Base-by-base conservation (phyloP, 1,140 invertebrate species). In the Drosophila nigromelanica region DNA sequence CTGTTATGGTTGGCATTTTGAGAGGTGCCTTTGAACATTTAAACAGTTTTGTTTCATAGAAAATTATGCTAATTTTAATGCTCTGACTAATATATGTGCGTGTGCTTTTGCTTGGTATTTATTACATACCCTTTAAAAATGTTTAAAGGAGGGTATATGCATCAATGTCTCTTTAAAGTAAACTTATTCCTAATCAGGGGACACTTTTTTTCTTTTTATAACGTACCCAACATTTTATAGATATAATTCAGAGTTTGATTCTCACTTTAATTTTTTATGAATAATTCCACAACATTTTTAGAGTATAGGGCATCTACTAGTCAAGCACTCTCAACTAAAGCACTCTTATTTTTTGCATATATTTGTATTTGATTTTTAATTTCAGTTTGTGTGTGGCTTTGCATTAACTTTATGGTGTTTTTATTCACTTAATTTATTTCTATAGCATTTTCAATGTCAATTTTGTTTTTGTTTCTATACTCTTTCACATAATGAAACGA, bases 41-140 rank as follows among this genome's bases (percentile, higher is more conserved):
- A 37, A 70, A 74, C 63, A 81, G 55, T 82, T 81, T 81, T 52
- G 45, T 78, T 33, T 62, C 30, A 74, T 37, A 60, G 21, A 63
- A 80, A 67, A 76, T 81, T 68, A 78, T 78, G 80, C 30, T 67
- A 64, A 82, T 78, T 60, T 56, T 55, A 21, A 63, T 62, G 39
- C 4, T 18, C 37, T 21, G 33, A 39, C 66, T 51, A 68, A 43
- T 42, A 33, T 59, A 60, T 50, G 24, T 47, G 35, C 4, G 33
- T 33, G 37, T 33, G 33, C 11, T 52, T 50, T 42, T 5, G 27
- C 1, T 52, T 67, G n/a, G 10, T 60, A 35, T 35, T 35, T 68
- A 40, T 68, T 0, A 3, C 24, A 14, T 45, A 15, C 43, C 18
- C 43, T 10, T 18, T 21, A 45, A 2, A 21, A 15, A 8, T 43